Base-by-base conservation (phyloP, 1,140 invertebrate species). In the Drosophila setifemur region DNA sequence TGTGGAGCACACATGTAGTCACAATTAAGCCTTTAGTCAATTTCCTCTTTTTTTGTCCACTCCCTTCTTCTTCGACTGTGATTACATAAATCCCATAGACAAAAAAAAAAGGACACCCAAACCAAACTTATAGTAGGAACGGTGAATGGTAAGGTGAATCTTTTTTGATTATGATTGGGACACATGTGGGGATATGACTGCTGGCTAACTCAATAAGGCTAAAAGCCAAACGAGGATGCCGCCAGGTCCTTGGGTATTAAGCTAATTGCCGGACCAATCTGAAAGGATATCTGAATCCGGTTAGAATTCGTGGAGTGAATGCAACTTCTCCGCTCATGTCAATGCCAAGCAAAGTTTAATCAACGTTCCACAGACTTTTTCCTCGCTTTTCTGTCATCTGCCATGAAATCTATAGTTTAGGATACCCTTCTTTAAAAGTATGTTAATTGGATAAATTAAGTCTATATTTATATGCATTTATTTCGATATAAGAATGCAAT, bases 291-390 rank as follows among this genome's bases (percentile, higher is more conserved):
- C 52, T 60, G 37, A 31, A 48, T 50, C 53, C 31, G 21, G 53
- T 58, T 55, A 67, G 39, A 35, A 50, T 43, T 25, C 37, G 39
- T 49, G 61, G 42, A 70, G 48, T 68, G 53, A 57, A 43, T 72
- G 44, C 45, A 63, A 39, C 60, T 64, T 31, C 57, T 48, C 57
- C 57, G 14, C 40, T 48, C 42, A 71, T 77, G 73, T 82, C 72
- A 76, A 71, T 77, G 73, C 58, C 68, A 64, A 69, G 61, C 68
- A 48, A 77, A 73, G 77, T 83, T 82, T 82, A 83, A 82, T 82
- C 77, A 82, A 83, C 77, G 69, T 83, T 69, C 40, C 49, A 50
- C 63, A 64, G 26, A 52, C 50, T 73, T 66, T 69, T 57, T 61
- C 29, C 25, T 18, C 29, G 12, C 9, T 12, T 53, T 40, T 68